Conservation (phyloP, 2,113 vertebrate species). For the Parotia lawesii region DNA sequence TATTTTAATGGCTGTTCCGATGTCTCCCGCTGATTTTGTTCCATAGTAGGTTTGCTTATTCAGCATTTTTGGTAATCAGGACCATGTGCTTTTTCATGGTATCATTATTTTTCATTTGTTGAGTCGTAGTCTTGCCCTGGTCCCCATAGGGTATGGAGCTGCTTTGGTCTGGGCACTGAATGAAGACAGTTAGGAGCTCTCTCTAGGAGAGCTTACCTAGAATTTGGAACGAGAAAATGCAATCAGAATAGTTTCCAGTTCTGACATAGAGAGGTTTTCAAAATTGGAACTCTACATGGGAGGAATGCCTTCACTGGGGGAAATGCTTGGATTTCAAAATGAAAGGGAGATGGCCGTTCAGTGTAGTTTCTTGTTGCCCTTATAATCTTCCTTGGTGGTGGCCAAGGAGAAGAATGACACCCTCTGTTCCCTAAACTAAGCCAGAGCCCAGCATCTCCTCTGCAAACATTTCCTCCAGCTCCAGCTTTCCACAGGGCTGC, state of each 20-base stretch:
- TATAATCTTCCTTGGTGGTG: neutral
- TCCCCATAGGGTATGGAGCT: neutral
- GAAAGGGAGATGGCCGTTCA: neutral
- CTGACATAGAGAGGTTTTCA: neutral
- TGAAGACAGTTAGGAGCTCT: neutral
- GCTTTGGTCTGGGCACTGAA: neutral
- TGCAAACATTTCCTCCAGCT: neutral
- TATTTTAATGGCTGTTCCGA: neutral
- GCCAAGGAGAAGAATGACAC: neutral
- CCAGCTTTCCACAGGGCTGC: neutral
- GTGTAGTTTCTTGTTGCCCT: neutral
- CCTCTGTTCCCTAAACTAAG: neutral
- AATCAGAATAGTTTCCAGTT: neutral
- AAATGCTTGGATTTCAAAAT: neutral
- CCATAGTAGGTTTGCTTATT: neutral
- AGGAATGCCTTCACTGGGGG: neutral
- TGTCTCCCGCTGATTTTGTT: neutral
- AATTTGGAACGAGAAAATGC: neutral
- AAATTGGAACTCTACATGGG: neutral
- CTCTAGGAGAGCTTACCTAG: neutral
- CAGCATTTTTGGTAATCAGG: neutral
- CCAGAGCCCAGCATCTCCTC: neutral
- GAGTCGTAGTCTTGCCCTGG: neutral
- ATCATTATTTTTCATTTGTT: neutral
- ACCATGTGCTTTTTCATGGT: neutral